Percentiles rank a stretch among this genome's conserved stretches.
These are phyloP conservation scores for Chrysolina oricalcia DNA, from an alignment of 2,888 invertebrate genomes.

Conservation along the genomic window DNA sequence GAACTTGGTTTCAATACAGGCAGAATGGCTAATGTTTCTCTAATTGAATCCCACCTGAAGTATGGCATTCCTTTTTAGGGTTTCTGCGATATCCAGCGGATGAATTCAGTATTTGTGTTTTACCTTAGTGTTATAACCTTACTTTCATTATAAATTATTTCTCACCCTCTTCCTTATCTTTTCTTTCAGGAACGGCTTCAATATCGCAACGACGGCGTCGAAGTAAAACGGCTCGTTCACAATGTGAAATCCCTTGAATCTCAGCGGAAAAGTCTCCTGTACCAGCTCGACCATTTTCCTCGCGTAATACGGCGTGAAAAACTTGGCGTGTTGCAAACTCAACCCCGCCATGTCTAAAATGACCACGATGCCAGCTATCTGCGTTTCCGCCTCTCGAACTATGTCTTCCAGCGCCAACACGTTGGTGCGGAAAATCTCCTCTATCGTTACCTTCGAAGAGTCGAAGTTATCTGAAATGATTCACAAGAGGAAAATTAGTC, in stretches of 20 bases:
- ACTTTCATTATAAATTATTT: background rate
- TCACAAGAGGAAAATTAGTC: background rate
- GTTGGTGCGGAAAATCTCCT: constrained; percentile 74
- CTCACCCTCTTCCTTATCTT: constrained; percentile 84
- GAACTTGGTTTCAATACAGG: too few species aligned
- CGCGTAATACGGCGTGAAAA: constrained; percentile 73
- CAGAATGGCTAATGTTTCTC: too few species aligned
- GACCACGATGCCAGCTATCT: constrained; percentile 75
- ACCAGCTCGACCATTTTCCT: constrained; percentile 71
- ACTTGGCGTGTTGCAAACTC: constrained; percentile 72
- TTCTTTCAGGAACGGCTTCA: constrained; percentile 87
- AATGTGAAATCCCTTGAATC: constrained; percentile 72
- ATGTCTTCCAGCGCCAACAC: constrained; percentile 74
- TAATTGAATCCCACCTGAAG: too few species aligned
- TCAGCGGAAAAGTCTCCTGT: constrained; percentile 72
- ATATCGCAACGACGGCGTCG: constrained; percentile 77
- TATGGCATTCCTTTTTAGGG: too few species aligned
- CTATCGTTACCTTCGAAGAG: constrained; percentile 70
- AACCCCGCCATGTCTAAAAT: constrained; percentile 71
- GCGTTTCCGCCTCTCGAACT: constrained; percentile 74
- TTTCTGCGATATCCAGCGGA: too few species aligned
- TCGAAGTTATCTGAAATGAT: constrained; percentile 70
- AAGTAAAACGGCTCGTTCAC: constrained; percentile 73
- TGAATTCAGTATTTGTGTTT: too few species aligned
- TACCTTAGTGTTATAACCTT: too few species aligned